Percentiles rank a stretch among this genome's conserved stretches.
phyloP scores from a whole-genome alignment of 2,113 vertebrate species.

The Corydoras sp. region DNA sequence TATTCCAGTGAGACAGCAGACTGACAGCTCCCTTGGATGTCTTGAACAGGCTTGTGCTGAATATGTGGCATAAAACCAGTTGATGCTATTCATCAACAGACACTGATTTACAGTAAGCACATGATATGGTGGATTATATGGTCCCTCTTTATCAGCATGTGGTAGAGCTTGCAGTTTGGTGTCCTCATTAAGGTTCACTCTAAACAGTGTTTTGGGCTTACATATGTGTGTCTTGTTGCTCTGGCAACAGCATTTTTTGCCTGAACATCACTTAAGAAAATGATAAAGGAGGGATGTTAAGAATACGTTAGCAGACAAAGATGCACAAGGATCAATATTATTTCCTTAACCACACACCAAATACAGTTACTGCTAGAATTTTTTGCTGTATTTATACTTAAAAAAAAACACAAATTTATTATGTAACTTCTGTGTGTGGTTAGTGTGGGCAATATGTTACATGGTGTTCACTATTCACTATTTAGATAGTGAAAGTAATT shows the following conservation, averaged over 20 bases:
- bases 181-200: slow-evolving; percentile 1
- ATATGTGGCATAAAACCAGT: slow-evolving; percentile 10
- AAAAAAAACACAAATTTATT: too few species aligned
- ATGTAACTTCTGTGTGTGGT: too few species aligned
- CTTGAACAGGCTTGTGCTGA: slow-evolving; percentile 4
- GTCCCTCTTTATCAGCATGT: slow-evolving; percentile 31
- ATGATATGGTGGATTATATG: slow-evolving; percentile 10
- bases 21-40: slow-evolving; percentile 14
- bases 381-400: too few species aligned
- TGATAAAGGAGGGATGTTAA: background rate
- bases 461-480: too few species aligned
- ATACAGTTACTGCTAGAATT: too few species aligned
- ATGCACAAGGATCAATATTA: background rate
- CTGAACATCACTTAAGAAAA: background rate
- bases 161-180: slow-evolving; percentile 18
- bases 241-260: slow-evolving; percentile 20
- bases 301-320: background rate
- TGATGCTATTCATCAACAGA: slow-evolving; percentile 19
- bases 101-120: slow-evolving; percentile 21
- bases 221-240: slow-evolving; percentile 18
- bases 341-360: background rate
- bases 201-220: slow-evolving; percentile 17
- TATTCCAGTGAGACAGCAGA: background rate
- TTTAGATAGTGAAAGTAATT: too few species aligned
- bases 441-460: too few species aligned